These are phyloP conservation scores for Silurus aristotelis DNA, from an alignment of 2,797 vertebrate genomes.

Conservation along the genomic window DNA sequence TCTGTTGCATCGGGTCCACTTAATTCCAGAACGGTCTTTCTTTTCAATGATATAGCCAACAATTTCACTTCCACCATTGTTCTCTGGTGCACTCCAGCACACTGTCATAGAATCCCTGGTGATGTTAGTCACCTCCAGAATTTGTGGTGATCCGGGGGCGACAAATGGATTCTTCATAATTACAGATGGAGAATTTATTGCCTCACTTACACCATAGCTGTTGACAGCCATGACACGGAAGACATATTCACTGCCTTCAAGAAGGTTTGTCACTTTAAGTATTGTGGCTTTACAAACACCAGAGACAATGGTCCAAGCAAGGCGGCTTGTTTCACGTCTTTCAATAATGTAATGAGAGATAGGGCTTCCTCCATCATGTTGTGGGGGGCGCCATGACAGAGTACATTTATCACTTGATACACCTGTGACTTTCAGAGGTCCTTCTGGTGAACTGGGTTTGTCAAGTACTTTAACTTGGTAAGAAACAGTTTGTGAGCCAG, in stretches of 20 bases:
- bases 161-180: constrained; percentile 93
- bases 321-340: constrained; percentile 93
- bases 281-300: constrained; percentile 82
- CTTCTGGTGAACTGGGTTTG: constrained; percentile 87
- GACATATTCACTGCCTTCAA: constrained; percentile 95
- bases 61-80: constrained; percentile 92
- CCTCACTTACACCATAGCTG: constrained; percentile 86
- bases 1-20: constrained; percentile 96
- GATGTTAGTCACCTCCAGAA: constrained; percentile 89
- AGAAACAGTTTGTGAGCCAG: constrained; percentile 87
- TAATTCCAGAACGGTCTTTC: constrained; percentile 91
- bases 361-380: constrained; percentile 91
- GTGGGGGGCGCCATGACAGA: constrained; percentile 87
- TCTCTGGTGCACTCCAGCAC: constrained; percentile 89
- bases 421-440: constrained; percentile 86
- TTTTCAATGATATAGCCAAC: constrained; percentile 91
- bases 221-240: constrained; percentile 97
- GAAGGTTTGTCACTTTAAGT: constrained; percentile 91
- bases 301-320: constrained; percentile 93
- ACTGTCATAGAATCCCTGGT: constrained; percentile 94
- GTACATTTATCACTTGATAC: constrained; percentile 91
- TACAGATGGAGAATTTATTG: constrained; percentile 80
- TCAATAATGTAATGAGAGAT: constrained; percentile 93
- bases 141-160: constrained; percentile 87
- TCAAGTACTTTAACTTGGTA: constrained; percentile 92